Conservation (phyloP, 2,888 invertebrate genomes). For the Heliconius ethilla region DNA sequence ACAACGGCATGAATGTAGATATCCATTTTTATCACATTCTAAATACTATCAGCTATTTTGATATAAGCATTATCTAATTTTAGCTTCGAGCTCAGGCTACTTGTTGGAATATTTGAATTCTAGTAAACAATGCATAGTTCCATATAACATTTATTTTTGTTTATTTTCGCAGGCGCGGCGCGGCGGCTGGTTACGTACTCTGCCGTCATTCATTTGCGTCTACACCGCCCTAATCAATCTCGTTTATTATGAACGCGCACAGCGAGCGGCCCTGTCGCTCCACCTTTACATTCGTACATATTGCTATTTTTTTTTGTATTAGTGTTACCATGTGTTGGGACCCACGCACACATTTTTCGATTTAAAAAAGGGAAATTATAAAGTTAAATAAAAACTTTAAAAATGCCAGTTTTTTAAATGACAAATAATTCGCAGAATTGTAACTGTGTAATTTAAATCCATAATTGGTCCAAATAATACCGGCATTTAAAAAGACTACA, state of each 20-base stretch:
- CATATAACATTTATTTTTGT: conserved; percentile 61
- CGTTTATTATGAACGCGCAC: conserved; percentile 77
- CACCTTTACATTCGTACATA: conserved; percentile 73
- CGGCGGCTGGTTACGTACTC: no score
- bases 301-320: conserved; percentile 59
- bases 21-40: not conserved
- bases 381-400: not conserved
- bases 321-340: conserved; percentile 30
- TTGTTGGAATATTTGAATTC: conserved; percentile 9
- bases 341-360: not conserved
- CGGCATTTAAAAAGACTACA: not conserved
- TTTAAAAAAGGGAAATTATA: not conserved
- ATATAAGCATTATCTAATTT: not conserved
- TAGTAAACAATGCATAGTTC: conserved; percentile 33
- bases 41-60: not conserved
- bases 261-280: conserved; percentile 60
- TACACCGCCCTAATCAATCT: conserved; percentile 76
- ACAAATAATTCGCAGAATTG: not conserved
- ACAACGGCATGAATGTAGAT: not conserved
- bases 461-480: not conserved
- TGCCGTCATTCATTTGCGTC: conserved; percentile 77
- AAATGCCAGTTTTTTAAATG: not conserved
- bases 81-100: not conserved
- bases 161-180: conserved; percentile 70
- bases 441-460: not conserved